phyloP scores from a whole-genome alignment of 2,113 vertebrate species.

The Zapus hudsonius region DNA sequence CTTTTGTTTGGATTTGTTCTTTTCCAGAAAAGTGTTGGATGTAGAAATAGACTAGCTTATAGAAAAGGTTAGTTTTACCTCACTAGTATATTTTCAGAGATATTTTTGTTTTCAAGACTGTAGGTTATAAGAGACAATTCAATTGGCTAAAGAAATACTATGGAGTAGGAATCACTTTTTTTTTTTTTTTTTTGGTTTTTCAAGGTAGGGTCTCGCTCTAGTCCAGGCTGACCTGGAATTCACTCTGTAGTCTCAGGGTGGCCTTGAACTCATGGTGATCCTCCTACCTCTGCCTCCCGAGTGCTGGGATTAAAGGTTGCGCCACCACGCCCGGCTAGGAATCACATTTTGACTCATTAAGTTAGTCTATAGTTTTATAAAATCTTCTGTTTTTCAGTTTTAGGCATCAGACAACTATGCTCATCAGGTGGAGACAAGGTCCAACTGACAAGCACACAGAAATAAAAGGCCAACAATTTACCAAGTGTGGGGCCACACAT shows the following conservation, averaged over 20 bases:
- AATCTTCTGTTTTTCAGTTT: neutral
- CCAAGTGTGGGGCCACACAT: too few relatives aligned
- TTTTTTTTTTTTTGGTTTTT: too few relatives aligned
- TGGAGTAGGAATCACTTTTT: neutral
- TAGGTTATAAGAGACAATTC: neutral
- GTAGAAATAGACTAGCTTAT: neutral
- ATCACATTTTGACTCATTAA: neutral
- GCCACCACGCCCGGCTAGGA: too few relatives aligned
- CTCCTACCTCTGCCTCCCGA: too few relatives aligned
- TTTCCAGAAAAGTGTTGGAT: neutral
- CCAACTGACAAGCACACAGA: neutral
- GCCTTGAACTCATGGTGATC: too few relatives aligned
- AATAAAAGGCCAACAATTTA: neutral
- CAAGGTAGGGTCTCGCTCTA: too few relatives aligned
- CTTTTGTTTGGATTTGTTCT: neutral
- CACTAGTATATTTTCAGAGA: neutral
- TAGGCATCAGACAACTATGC: neutral
- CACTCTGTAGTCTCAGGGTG: too few relatives aligned
- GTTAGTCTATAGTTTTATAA: neutral
- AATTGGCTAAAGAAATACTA: neutral
- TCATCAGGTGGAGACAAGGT: neutral
- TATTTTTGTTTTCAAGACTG: constrained; percentile 5
- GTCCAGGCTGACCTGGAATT: too few relatives aligned
- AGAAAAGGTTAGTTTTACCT: neutral
- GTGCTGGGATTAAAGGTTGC: too few relatives aligned